These are phyloP conservation scores for Aleadryas rufinucha DNA, from an alignment of 2,113 vertebrate genomes.

Conservation along the genomic window DNA sequence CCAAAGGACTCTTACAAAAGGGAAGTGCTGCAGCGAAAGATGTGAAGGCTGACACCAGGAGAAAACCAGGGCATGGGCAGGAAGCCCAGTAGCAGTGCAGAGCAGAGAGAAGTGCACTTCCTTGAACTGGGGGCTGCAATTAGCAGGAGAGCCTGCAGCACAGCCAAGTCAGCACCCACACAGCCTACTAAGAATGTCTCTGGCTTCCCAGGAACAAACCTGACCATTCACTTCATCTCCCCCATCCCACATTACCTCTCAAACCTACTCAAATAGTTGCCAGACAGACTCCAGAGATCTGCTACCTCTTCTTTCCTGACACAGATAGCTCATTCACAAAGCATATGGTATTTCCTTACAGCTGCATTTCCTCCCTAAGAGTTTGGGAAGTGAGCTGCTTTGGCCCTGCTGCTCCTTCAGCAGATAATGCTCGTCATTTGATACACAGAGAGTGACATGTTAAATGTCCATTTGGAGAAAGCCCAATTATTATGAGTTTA, in stretches of 20 bases:
- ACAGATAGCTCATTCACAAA: background rate
- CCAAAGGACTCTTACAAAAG: background rate
- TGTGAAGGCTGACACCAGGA: background rate
- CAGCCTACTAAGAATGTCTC: background rate
- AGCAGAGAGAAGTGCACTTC: background rate
- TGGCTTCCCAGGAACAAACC: background rate
- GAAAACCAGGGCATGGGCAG: background rate
- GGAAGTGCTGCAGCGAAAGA: background rate
- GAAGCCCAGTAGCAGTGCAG: background rate
- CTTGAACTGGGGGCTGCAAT: background rate
- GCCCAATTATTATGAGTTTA: conserved; percentile 7
- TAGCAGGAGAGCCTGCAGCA: background rate
- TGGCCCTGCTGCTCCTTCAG: background rate
- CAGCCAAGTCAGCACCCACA: background rate
- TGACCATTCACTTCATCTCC: background rate
- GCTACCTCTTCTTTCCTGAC: background rate
- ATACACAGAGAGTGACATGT: background rate
- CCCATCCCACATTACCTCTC: background rate
- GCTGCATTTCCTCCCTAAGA: background rate
- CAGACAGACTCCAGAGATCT: background rate
- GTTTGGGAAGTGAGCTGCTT: background rate
- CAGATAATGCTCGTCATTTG: background rate
- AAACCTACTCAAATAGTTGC: background rate
- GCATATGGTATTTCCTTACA: background rate
- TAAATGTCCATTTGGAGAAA: background rate